Base-by-base conservation (phyloP, 2,888 invertebrate genomes). In the Drosophila basisetae region DNA sequence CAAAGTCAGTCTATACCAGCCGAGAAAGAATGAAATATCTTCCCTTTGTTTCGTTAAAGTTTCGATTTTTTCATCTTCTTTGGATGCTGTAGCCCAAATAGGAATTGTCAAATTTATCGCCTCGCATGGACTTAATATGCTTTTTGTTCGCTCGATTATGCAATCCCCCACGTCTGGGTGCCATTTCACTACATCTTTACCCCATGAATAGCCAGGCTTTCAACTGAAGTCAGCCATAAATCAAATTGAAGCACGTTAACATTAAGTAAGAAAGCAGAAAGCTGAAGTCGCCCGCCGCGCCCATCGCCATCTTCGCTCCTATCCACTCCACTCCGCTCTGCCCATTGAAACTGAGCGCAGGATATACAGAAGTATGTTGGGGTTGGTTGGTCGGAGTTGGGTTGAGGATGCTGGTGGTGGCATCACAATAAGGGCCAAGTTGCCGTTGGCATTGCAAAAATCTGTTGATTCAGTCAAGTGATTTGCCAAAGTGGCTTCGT, bases 401-500 rank as follows among this genome's bases (percentile, higher is more conserved):
- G 41, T 41, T 33, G 43, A 13, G 78, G 59, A 55, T 56, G 67
- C 64, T 65, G 50, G 61, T 60, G 50, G 61, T 73, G 86, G 67
- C 78, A 72, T 55, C 73, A 84, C 81, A 89, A 83, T 78, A 58
- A 55, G 69, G 74, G 74, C 49, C 55, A 53, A 50, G 49, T 65
- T 65, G 82, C 68, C 90, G 73, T 84, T 67, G 83, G 78, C 80
- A 91, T 84, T 73, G 88, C 85, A 78, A 63, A 84, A 89, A 91
- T 91, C 91, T 89, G 89, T 89, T 89, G 89, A 89, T 87, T 89
- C 91, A 91, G 84, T 76, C 90, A 89, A 91, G 89, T 89, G 91
- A 89, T 91, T 89, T 91, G 68, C 85, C 78, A 87, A 91, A 91
- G 91, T 91, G 90, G 91, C 91, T 82, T 91, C 91, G 91, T 89